phyloP scores from a whole-genome alignment of 1,140 invertebrate species.

The Ostrea edulis region DNA sequence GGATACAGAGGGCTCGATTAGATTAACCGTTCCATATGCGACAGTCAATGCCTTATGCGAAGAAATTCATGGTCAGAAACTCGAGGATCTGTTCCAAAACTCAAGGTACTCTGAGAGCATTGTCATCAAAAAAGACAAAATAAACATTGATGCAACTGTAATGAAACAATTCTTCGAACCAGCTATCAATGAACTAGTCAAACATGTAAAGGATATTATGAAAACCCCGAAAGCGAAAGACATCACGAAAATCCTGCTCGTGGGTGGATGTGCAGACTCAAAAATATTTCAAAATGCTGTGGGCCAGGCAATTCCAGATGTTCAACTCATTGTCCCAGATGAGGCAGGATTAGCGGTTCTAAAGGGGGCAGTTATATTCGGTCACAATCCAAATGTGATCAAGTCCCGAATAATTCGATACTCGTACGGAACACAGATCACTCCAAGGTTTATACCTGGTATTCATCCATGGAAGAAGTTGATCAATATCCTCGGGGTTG shows the following conservation, averaged over 20 bases:
- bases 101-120: not conserved
- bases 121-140: not conserved
- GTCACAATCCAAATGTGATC: constrained; percentile 49
- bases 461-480: constrained; percentile 26
- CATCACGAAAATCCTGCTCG: constrained; percentile 53
- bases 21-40: not conserved
- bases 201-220: constrained; percentile 52
- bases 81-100: not conserved
- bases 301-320: constrained; percentile 41
- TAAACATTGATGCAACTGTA: constrained; percentile 21
- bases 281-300: constrained; percentile 52
- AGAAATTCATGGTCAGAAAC: not conserved
- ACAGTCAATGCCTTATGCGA: not conserved
- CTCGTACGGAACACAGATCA: constrained; percentile 46
- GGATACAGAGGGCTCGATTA: not conserved
- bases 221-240: constrained; percentile 23
- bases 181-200: constrained; percentile 40
- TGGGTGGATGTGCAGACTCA: constrained; percentile 61
- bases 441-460: not conserved
- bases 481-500: not conserved
- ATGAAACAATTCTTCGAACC: constrained; percentile 36
- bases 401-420: constrained; percentile 38
- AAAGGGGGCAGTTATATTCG: constrained; percentile 59
- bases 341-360: constrained; percentile 58
- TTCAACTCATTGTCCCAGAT: constrained; percentile 53